Evolutionary conservation across 2,888 invertebrate species (phyloP).

Genomic region (Dicranocentrus wangi): DNA sequence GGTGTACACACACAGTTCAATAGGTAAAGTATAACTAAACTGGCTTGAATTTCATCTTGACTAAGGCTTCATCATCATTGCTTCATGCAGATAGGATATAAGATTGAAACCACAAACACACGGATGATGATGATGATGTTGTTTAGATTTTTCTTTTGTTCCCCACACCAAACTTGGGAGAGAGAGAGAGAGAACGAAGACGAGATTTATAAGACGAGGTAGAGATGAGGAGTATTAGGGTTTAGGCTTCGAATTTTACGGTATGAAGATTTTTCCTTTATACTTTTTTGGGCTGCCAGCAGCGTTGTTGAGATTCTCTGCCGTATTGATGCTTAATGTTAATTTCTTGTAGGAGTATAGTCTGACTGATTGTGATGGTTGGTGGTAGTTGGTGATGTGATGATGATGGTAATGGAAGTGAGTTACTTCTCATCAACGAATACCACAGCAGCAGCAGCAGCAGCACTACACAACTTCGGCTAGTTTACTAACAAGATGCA

Average conservation of each 20-base stretch:
- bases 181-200: conserved; percentile 6
- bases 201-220: background rate
- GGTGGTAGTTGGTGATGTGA: background rate
- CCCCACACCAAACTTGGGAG: background rate
- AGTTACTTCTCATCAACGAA: conserved; percentile 14
- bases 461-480: conserved; percentile 2
- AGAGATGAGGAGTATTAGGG: background rate
- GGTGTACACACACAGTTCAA: conserved; percentile 1
- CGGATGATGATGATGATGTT: conserved; percentile 47
- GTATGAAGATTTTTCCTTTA: no score
- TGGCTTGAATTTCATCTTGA: conserved; percentile 9
- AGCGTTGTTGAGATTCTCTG: conserved; percentile 23
- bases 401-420: conserved; percentile 11
- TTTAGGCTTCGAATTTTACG: background rate
- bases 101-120: conserved; percentile 44
- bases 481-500: background rate
- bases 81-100: conserved; percentile 5
- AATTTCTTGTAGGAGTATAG: conserved; percentile 10
- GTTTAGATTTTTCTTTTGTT: conserved; percentile 43
- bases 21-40: conserved; percentile 24
- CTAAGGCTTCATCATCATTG: background rate
- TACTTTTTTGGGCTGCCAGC: background rate
- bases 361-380: no score
- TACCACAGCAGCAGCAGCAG: conserved; percentile 3
- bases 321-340: background rate